These are phyloP conservation scores for Plagiodera versicolora DNA, from an alignment of 2,888 invertebrate genomes.

Conservation along the genomic window DNA sequence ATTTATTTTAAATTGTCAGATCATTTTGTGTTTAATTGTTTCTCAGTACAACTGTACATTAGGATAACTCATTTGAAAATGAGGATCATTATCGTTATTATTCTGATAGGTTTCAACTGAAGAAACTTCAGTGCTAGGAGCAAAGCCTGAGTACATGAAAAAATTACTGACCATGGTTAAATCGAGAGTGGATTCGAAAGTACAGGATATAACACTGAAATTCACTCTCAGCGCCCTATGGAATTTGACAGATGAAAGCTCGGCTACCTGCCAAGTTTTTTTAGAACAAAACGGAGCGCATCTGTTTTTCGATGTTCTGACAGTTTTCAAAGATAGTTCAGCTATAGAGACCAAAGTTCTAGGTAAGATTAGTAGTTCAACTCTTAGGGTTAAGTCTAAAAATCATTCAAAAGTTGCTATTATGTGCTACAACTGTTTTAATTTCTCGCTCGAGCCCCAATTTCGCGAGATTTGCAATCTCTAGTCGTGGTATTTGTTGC, in stretches of 20 bases:
- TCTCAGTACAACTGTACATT: too few relatives aligned
- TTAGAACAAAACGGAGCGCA: slow-evolving; percentile 68
- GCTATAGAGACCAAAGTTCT: slow-evolving; percentile 74
- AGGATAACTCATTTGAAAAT: too few relatives aligned
- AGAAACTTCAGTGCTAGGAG: slow-evolving; percentile 68
- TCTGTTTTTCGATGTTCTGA: slow-evolving; percentile 67
- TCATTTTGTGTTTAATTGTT: too few relatives aligned
- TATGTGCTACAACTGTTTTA: too few relatives aligned
- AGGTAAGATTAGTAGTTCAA: slow-evolving; percentile 34
- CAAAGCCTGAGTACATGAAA: slow-evolving; percentile 68
- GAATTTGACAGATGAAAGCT: slow-evolving; percentile 79
- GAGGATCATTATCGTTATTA: too few relatives aligned
- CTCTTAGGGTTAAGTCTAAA: background rate
- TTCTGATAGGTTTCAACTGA: slow-evolving; percentile 63
- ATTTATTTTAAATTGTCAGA: too few relatives aligned
- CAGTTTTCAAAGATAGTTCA: slow-evolving; percentile 63
- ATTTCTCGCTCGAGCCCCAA: too few relatives aligned
- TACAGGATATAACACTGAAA: slow-evolving; percentile 69
- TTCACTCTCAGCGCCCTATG: slow-evolving; percentile 76
- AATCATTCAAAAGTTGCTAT: background rate
- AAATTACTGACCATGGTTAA: slow-evolving; percentile 66
- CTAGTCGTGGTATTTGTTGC: too few relatives aligned
- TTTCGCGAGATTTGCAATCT: too few relatives aligned
- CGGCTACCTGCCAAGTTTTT: slow-evolving; percentile 70
- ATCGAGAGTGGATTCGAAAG: slow-evolving; percentile 50